These are phyloP conservation scores for Lagopus muta DNA, from an alignment of 2,113 vertebrate genomes.

Conservation along the genomic window DNA sequence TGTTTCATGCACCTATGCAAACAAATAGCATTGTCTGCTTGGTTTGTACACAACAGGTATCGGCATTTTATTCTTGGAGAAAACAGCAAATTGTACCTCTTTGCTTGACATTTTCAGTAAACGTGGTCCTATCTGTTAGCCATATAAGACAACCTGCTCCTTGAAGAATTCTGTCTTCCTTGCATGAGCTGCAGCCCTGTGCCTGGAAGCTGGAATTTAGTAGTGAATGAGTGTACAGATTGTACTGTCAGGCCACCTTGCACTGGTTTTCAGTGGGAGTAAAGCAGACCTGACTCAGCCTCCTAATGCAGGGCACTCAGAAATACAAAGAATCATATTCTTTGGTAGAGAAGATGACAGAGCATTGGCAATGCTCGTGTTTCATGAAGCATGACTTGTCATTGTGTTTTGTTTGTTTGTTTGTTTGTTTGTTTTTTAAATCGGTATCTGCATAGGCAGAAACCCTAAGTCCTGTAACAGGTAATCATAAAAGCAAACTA, in stretches of 20 bases:
- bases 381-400: background rate
- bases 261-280: background rate
- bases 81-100: background rate
- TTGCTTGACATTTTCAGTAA: background rate
- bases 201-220: background rate
- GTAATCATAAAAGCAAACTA: background rate
- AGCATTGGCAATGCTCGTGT: background rate
- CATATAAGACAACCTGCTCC: background rate
- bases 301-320: background rate
- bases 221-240: background rate
- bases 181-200: background rate
- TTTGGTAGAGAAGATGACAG: background rate
- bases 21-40: background rate
- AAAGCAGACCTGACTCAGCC: background rate
- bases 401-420: background rate
- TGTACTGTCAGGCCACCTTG: background rate
- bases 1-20: rapidly evolving
- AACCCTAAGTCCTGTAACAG: background rate
- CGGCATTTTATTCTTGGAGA: background rate
- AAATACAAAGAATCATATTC: background rate
- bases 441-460: background rate
- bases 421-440: background rate
- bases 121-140: background rate
- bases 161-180: background rate
- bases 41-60: background rate